These are phyloP conservation scores for Menura novaehollandiae DNA, from an alignment of 2,113 vertebrate species.

Conservation along the genomic window DNA sequence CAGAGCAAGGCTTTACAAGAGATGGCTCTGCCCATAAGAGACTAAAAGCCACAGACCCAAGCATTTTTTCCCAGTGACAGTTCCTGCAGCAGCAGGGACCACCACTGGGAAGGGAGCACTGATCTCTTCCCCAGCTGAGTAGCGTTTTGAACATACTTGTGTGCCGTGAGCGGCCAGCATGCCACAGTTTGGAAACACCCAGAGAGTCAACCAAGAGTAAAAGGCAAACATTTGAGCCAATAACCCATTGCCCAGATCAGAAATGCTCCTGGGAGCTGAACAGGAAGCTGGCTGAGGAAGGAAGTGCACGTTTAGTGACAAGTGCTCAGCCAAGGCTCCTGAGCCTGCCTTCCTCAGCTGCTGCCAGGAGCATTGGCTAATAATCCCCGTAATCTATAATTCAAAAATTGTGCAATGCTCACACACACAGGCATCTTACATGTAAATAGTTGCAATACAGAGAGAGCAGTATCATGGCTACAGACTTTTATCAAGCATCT, in stretches of 20 bases:
- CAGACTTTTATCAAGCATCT: background rate
- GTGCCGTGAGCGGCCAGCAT: background rate
- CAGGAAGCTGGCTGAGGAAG: background rate
- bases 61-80: background rate
- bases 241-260: background rate
- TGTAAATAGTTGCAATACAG: background rate
- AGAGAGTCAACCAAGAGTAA: background rate
- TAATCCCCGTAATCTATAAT: background rate
- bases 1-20: background rate
- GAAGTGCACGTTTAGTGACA: background rate
- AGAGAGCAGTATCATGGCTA: background rate
- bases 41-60: background rate
- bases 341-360: background rate
- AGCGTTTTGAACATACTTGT: background rate
- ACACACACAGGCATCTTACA: background rate
- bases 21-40: background rate
- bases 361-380: background rate
- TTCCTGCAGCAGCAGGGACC: background rate
- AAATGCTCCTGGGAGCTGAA: background rate
- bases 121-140: background rate
- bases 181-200: background rate
- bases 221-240: background rate
- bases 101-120: background rate
- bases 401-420: background rate
- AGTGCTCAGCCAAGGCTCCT: background rate